phyloP scores from a whole-genome alignment of 2,888 invertebrate species.

The Leucozona laternaria region DNA sequence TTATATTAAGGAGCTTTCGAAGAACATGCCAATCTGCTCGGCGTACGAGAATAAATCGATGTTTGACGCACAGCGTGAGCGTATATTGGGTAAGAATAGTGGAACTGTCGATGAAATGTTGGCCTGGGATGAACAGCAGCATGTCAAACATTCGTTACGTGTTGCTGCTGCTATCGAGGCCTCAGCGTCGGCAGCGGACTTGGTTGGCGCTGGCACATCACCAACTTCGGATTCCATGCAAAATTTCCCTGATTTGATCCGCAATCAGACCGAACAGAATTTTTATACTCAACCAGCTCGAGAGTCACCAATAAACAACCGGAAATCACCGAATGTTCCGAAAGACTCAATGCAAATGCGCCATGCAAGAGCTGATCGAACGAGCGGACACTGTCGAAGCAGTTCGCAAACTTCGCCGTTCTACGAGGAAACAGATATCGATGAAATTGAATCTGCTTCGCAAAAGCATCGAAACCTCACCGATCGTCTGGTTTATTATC shows the following conservation, averaged over 20 bases:
- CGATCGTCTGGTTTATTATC: conserved; percentile 92
- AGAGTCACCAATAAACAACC: conserved; percentile 39
- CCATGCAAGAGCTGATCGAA: conserved; percentile 7
- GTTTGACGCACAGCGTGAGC: conserved; percentile 79
- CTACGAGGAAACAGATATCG: conserved; percentile 79
- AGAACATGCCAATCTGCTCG: conserved; percentile 83
- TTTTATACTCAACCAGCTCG: conserved; percentile 55
- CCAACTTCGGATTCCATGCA: conserved; percentile 62
- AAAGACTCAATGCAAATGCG: conserved; percentile 6
- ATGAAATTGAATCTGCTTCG: conserved; percentile 76
- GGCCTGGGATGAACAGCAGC: conserved; percentile 79
- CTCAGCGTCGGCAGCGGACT: not conserved
- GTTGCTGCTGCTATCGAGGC: conserved; percentile 5
- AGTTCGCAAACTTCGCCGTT: conserved; percentile 25
- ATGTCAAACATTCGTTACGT: conserved; percentile 80
- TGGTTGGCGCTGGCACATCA: not conserved
- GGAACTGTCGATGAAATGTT: conserved; percentile 80
- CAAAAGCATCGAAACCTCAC: conserved; percentile 85
- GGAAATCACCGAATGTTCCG: conserved; percentile 22
- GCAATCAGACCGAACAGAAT: conserved; percentile 67
- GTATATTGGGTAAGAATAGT: conserved; percentile 74
- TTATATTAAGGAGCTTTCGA: conserved; percentile 83
- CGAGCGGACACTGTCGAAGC: conserved; percentile 4
- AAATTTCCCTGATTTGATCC: conserved; percentile 63
- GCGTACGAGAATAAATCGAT: conserved; percentile 83